Conservation (phyloP, 2,888 invertebrate species). For the Anaspis maculata region DNA sequence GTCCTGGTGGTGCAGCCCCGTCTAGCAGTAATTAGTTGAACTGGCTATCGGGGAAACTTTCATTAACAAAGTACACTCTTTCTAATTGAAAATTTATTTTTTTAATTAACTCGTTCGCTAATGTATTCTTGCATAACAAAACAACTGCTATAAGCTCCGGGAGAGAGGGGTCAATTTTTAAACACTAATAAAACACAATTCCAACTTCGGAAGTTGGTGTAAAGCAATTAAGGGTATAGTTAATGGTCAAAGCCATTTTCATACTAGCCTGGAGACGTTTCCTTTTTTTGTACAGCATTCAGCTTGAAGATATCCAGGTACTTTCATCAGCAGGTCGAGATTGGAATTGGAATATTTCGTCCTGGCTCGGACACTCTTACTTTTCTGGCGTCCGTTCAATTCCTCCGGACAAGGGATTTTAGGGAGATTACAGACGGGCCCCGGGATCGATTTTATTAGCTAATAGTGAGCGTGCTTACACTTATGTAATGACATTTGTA, state of each 20-base stretch:
- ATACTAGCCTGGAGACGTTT: too few species aligned
- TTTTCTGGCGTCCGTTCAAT: too few species aligned
- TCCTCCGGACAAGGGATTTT: conserved; percentile 28
- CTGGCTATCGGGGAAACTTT: conserved; percentile 28
- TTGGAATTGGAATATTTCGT: too few species aligned
- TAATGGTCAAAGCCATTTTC: too few species aligned
- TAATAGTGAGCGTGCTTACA: conserved; percentile 41
- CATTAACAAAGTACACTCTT: conserved; percentile 35
- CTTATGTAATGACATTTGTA: conserved; percentile 42
- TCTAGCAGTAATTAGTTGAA: conserved; percentile 31
- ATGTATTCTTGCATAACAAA: conserved; percentile 14
- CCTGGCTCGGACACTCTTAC: too few species aligned
- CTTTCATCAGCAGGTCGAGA: too few species aligned
- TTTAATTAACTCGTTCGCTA: conserved; percentile 31
- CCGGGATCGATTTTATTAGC: conserved; percentile 41
- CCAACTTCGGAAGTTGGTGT: too few species aligned
- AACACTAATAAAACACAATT: not conserved
- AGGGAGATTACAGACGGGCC: conserved; percentile 32
- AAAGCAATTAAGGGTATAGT: too few species aligned
- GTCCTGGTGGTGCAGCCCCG: conserved; percentile 21
- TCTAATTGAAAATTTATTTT: conserved; percentile 35
- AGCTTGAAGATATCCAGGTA: too few species aligned
- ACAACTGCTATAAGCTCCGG: conserved; percentile 5
- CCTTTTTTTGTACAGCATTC: too few species aligned
- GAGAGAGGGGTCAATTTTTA: not conserved